Conservation (phyloP, 2,113 vertebrate species). For the Catagonus wagneri region DNA sequence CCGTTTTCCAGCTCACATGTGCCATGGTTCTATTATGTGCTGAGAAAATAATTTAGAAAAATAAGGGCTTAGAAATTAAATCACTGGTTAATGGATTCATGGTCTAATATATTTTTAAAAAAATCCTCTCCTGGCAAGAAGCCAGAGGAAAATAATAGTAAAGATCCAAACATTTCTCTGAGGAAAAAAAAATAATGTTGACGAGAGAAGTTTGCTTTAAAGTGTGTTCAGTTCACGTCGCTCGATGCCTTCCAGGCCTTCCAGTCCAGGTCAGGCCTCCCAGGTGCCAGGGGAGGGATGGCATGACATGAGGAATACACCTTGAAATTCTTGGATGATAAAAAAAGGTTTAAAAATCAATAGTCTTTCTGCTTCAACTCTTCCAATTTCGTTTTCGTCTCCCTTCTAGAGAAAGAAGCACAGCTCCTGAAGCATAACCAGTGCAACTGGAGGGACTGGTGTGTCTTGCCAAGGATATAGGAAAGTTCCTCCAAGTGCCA, state of each 20-base stretch:
- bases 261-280: slow-evolving; percentile 19
- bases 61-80: slow-evolving; percentile 54
- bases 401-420: slow-evolving; percentile 17
- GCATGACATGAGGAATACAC: slow-evolving; percentile 63
- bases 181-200: slow-evolving; percentile 61
- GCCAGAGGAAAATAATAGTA: slow-evolving; percentile 62
- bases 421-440: background rate
- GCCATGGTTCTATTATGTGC: background rate
- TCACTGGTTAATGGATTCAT: slow-evolving; percentile 61
- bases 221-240: slow-evolving; percentile 42
- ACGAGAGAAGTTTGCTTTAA: slow-evolving; percentile 57
- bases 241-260: background rate
- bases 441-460: background rate
- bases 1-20: background rate
- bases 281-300: background rate
- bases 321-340: slow-evolving; percentile 72
- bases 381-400: slow-evolving; percentile 70
- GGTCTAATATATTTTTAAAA: slow-evolving; percentile 59
- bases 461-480: background rate
- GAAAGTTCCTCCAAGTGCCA: background rate
- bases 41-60: slow-evolving; percentile 43
- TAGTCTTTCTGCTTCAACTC: slow-evolving; percentile 78
- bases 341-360: slow-evolving; percentile 79
- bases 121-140: slow-evolving; percentile 48
- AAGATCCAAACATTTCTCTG: slow-evolving; percentile 45